Evolutionary conservation across 2,797 vertebrate genomes (phyloP), one percentile per base, ranked within the genome.

Genomic region (Paramormyrops hopkinsi): DNA sequence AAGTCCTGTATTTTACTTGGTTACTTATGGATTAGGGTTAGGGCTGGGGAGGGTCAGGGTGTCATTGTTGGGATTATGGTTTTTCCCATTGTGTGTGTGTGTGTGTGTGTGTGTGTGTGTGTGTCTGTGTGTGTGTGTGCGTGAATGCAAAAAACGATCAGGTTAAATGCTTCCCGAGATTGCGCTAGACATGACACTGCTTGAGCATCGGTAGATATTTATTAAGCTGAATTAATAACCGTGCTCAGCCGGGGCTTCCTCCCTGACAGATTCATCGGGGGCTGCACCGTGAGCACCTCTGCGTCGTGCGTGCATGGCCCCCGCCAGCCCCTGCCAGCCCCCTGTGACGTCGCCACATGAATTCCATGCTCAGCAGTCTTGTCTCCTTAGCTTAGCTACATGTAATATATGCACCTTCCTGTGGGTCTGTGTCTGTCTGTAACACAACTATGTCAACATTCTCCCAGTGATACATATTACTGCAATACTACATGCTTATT

Each of bases 211-310:
- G 91, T 94, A 96, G 96, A 97, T 97, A 97, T 96, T 97, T 96
- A 97, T 97, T 97, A 97, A 95, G 94, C 93, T 93, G 93, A 96
- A 97, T 97, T 96, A 96, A 97, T 97, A 97, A 97, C 95, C 94
- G 95, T 94, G 94, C 96, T 95, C 93, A 95, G 95, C 94, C 93
- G 41, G 19, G 6, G 0, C 95, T 95, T 94, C 95, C 93, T 92
- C 89, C 90, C 88, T 92, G 96, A 97, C 96, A 96, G 94, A 94
- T 96, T 96, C 96, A 97, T 97, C 95, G 95, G 94, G 95, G 94
- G 93, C 94, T 94, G 93, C 95, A 95, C 96, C 95, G 96, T 96
- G 96, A 96, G 96, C 96, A 95, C 96, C 96, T 96, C 95, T 95
- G 94, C 95, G 96, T 97, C 96, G 95, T 96, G 96, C 96, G 96